Base-by-base conservation (phyloP, 2,797 vertebrate genomes). In the Poecilia wingei region DNA sequence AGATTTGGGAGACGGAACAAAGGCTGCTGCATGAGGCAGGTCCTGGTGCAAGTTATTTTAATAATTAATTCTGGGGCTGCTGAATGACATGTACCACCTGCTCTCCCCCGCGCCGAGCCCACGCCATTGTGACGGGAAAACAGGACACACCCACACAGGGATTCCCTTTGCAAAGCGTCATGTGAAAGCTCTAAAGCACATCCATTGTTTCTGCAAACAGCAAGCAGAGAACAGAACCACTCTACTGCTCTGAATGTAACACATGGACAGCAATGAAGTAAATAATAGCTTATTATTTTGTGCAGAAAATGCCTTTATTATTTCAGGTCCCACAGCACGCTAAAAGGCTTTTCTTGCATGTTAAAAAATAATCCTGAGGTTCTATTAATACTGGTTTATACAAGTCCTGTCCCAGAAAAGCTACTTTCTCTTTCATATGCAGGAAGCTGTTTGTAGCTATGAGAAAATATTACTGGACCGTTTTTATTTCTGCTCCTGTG, bases 11-110 rank as follows among this genome's bases (percentile, higher is more conserved):
- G 73, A 73, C 33, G 82, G 59, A 79, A 31, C 41, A 76, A 79
- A 86, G 88, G 79, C 75, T 78, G 75, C 78, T 46, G 16, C 85
- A 88, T 82, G 85, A 87, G 84, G 80, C 82, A 79, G 77, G 81
- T 71, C 79, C 72, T 80, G 75, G 79, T 80, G 88, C 79, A 82
- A 73, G 78, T 77, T 76, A 82, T 84, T 82, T 95, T 79, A 95
- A 95, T 95, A 90, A 96, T 96, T 92, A 84, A 95, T 94, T 87
- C 79, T 25, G 69, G 82, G 82, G 82, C 90, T 80, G 79, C 43
- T 86, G 85, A 87, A 86, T 72, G 79, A 83, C 88, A 83, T 92
- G 86, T 43, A 89, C 93, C 95, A 96, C 92, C 95, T 96, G 95
- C 94, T 95, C 93, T 78, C 78, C 64, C 76, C 57, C 82, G 81